Conservation (phyloP, 2,113 vertebrate genomes). For the Montifringilla adamsi region DNA sequence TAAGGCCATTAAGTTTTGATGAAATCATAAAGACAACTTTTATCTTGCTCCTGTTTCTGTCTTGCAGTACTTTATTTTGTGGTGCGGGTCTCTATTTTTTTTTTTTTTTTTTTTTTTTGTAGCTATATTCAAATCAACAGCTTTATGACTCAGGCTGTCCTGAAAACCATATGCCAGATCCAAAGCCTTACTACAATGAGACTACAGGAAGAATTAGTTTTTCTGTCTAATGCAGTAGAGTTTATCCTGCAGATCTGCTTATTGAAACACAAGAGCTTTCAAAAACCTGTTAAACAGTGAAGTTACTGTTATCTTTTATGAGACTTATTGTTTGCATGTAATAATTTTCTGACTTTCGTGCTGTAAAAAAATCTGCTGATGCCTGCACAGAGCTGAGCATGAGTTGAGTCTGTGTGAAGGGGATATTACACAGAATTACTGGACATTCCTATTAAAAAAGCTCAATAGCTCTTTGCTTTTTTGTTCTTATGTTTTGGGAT, state of each 20-base stretch:
- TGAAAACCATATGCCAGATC: not conserved
- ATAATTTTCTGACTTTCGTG: not conserved
- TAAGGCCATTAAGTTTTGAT: not conserved
- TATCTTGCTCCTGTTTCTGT: slow-evolving; percentile 20
- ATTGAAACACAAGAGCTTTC: not conserved
- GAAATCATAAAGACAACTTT: slow-evolving; percentile 5
- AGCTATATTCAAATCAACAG: not conserved
- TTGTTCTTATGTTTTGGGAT: not conserved
- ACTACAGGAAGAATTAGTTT: not conserved
- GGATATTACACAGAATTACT: not conserved
- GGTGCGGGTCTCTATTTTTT: not conserved
- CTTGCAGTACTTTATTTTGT: not conserved
- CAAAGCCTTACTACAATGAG: not conserved
- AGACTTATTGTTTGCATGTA: not conserved
- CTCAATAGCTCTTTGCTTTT: not conserved
- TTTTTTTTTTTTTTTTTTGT: not conserved
- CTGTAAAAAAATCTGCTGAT: not conserved
- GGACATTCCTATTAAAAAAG: not conserved
- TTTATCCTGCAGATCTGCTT: not conserved
- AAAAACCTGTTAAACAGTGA: not conserved
- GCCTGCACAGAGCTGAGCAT: not conserved
- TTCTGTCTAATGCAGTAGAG: not conserved
- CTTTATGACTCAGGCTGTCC: not conserved
- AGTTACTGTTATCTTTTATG: not conserved
- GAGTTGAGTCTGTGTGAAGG: not conserved